Evolutionary conservation across 1,140 invertebrate genomes (phyloP).

Genomic region (Venustaconcha ellipsiformis): DNA sequence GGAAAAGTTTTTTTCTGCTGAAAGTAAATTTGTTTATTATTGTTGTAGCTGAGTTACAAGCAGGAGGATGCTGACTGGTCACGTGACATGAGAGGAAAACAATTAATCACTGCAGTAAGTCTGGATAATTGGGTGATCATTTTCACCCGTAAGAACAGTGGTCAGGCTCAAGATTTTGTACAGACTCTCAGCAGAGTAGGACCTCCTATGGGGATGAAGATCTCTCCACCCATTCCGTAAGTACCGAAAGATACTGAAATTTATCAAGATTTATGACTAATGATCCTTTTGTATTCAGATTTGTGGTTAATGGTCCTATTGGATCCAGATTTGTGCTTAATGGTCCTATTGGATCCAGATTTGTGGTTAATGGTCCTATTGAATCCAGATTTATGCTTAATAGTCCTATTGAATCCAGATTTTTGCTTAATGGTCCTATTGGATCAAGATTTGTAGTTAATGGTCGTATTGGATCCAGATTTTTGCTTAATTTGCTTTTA

Average conservation of each 20-base stretch:
- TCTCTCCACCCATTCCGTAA: slow-evolving; percentile 71
- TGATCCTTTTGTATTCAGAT: too few species aligned
- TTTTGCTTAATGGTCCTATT: too few species aligned
- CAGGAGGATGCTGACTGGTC: slow-evolving; percentile 78
- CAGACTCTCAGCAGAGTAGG: slow-evolving; percentile 74
- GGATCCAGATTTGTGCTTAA: too few species aligned
- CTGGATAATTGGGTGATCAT: slow-evolving; percentile 59
- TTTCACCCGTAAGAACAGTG: slow-evolving; percentile 66
- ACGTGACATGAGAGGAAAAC: slow-evolving; percentile 68
- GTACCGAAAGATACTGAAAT: slow-evolving; percentile 2
- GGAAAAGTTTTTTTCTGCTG: not conserved
- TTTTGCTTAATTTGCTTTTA: too few species aligned
- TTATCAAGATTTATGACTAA: too few species aligned
- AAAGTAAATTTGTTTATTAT: not conserved
- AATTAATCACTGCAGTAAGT: slow-evolving; percentile 72
- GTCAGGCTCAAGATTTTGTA: slow-evolving; percentile 77
- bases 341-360: too few species aligned
- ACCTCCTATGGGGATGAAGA: slow-evolving; percentile 77
- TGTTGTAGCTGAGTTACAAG: slow-evolving; percentile 49
- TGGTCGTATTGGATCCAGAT: too few species aligned
- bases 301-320: too few species aligned
- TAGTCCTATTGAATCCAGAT: too few species aligned
- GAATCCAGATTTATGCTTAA: too few species aligned
- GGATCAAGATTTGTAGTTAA: too few species aligned
- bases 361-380: too few species aligned